A percentile compares a stretch with the other conserved stretches of the same genome.
Evolutionary conservation across 2,888 invertebrate genomes (phyloP).

Genomic region (Phortica magna): DNA sequence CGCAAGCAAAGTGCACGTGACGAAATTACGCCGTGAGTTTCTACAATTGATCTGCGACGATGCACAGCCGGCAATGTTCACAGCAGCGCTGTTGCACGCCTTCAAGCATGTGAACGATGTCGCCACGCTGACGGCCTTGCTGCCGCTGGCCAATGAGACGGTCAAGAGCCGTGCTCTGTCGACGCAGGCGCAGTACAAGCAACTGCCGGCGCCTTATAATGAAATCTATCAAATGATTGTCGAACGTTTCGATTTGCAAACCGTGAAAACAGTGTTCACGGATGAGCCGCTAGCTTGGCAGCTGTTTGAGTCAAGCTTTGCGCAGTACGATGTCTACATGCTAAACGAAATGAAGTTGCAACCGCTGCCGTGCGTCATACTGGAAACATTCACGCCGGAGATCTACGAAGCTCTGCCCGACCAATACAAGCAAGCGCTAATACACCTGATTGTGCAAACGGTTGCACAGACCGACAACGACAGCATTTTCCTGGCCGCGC

Average conservation of each 20-base stretch:
- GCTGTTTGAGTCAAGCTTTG: slow-evolving; percentile 80
- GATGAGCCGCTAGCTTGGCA: slow-evolving; percentile 80
- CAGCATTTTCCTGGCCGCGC: slow-evolving; percentile 81
- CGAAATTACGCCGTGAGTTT: slow-evolving; percentile 54
- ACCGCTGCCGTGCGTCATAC: slow-evolving; percentile 71
- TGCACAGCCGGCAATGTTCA: slow-evolving; percentile 54
- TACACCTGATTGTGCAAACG: slow-evolving; percentile 80
- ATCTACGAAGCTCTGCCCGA: slow-evolving; percentile 78
- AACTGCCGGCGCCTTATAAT: slow-evolving; percentile 80
- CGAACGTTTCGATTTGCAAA: slow-evolving; percentile 80
- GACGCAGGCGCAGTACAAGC: slow-evolving; percentile 47
- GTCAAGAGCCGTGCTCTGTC: background rate
- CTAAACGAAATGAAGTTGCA: slow-evolving; percentile 62
- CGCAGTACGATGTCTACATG: slow-evolving; percentile 78
- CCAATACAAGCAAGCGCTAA: slow-evolving; percentile 78
- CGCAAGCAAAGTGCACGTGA: slow-evolving; percentile 64
- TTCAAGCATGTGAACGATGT: slow-evolving; percentile 69
- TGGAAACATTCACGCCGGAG: slow-evolving; percentile 65
- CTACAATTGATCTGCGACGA: slow-evolving; percentile 54
- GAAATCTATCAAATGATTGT: slow-evolving; percentile 80
- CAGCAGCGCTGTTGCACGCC: slow-evolving; percentile 57
- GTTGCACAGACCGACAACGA: slow-evolving; percentile 82
- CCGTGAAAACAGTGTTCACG: slow-evolving; percentile 63
- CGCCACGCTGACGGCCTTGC: slow-evolving; percentile 53
- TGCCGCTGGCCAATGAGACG: slow-evolving; percentile 56